These are phyloP conservation scores for Strix uralensis DNA, from an alignment of 2,113 vertebrate species.

Conservation along the genomic window DNA sequence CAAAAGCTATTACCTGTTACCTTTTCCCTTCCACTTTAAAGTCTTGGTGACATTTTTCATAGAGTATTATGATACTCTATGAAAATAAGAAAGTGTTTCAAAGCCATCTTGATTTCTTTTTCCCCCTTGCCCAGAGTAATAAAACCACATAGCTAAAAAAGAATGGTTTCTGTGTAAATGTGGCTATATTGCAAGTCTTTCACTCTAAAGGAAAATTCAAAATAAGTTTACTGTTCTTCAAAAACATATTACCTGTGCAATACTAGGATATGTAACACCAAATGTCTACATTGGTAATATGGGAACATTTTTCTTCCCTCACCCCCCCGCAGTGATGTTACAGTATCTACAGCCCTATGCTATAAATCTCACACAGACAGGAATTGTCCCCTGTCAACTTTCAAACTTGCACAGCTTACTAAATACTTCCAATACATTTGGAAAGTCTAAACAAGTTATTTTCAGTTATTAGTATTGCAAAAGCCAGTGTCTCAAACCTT, in stretches of 20 bases:
- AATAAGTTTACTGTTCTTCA: neutral
- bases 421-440: neutral
- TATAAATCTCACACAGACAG: neutral
- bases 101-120: neutral
- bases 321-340: neutral
- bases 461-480: neutral
- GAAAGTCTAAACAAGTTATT: neutral
- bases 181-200: neutral
- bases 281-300: neutral
- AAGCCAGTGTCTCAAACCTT: neutral
- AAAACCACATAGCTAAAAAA: neutral
- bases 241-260: neutral
- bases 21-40: neutral
- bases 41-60: neutral
- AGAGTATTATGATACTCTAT: neutral
- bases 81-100: neutral
- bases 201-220: neutral
- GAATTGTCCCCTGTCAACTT: neutral
- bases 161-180: neutral
- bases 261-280: neutral
- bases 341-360: neutral
- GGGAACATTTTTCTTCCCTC: constrained; percentile 16
- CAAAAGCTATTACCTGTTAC: neutral
- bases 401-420: neutral
- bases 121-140: neutral